phyloP scores from a whole-genome alignment of 2,888 invertebrate genomes.

The Ochlodes sylvanus region DNA sequence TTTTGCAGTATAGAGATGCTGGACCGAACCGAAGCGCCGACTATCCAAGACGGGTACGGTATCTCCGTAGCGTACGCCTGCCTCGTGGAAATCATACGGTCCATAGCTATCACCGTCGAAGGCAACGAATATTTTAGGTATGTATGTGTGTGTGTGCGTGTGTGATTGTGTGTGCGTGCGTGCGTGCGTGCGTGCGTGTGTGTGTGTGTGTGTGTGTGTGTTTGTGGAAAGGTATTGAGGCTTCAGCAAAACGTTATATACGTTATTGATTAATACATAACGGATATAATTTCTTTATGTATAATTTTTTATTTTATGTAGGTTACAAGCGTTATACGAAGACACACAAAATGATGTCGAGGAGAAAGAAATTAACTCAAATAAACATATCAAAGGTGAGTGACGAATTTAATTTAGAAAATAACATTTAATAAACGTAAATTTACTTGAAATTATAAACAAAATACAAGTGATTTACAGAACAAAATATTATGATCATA shows the following conservation, averaged over 20 bases:
- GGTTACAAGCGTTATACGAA: constrained; percentile 75
- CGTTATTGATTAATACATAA: no score
- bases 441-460: no score
- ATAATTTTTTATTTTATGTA: constrained; percentile 41
- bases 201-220: no score
- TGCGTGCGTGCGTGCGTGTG: no score
- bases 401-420: background rate
- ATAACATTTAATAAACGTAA: no score
- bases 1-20: constrained; percentile 94
- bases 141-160: background rate
- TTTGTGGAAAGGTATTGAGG: no score
- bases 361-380: constrained; percentile 69
- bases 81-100: constrained; percentile 95
- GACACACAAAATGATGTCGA: constrained; percentile 68
- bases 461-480: no score
- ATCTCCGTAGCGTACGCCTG: constrained; percentile 98
- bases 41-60: constrained; percentile 98
- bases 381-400: constrained; percentile 33
- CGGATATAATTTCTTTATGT: background rate
- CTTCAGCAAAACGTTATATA: no score
- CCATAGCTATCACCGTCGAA: constrained; percentile 90
- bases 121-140: constrained; percentile 82
- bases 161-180: no score
- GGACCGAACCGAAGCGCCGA: constrained; percentile 97
- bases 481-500: no score